Evolutionary conservation across 2,888 invertebrate species (phyloP).

Genomic region (Tricholauxania praeusta): DNA sequence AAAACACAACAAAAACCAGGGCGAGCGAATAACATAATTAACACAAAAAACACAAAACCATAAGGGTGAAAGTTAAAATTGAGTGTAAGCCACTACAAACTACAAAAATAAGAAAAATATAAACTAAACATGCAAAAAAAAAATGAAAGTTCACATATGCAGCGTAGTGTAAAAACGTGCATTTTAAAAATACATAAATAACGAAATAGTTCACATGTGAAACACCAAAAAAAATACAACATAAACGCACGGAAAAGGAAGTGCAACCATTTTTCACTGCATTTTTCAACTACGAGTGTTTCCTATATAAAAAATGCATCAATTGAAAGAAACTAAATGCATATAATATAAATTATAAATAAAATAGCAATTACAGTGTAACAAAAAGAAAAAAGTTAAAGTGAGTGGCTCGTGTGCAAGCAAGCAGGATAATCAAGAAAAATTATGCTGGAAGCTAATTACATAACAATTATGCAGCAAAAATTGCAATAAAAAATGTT

Average conservation of each 20-base stretch:
- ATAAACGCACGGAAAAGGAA: neutral
- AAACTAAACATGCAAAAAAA: neutral
- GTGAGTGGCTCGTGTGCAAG: no score
- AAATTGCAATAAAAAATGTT: no score
- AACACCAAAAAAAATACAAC: neutral
- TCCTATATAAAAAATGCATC: neutral
- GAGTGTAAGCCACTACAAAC: conserved; percentile 1
- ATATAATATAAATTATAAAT: no score
- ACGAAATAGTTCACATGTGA: no score
- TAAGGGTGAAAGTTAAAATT: neutral
- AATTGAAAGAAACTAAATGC: no score
- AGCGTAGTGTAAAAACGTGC: neutral
- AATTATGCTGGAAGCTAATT: no score
- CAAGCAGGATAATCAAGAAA: no score
- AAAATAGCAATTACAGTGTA: no score
- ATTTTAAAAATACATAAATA: no score
- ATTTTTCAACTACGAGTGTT: neutral
- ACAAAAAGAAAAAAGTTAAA: no score
- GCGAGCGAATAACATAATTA: neutral
- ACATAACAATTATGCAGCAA: no score
- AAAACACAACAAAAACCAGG: neutral
- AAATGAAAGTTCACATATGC: neutral
- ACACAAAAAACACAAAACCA: neutral
- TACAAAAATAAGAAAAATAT: neutral
- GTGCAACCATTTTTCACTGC: conserved; percentile 23